phyloP scores from a whole-genome alignment of 2,888 invertebrate genomes.

The Gymnocheta viridis region DNA sequence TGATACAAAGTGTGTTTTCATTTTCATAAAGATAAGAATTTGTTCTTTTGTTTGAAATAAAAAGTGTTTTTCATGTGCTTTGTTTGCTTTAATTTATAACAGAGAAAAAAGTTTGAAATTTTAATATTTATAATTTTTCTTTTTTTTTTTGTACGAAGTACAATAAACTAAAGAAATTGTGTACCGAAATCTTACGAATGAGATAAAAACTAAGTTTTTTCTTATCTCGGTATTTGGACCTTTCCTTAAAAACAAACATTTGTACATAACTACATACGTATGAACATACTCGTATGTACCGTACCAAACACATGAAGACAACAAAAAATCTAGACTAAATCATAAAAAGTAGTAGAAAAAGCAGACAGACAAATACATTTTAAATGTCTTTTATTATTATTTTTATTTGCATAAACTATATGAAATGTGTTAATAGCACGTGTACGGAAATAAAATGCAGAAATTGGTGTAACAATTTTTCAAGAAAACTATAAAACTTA shows the following conservation, averaged over 20 bases:
- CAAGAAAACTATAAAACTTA: too few species aligned
- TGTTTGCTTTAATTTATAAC: conserved; percentile 44
- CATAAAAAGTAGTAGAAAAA: not conserved
- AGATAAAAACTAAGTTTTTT: conserved; percentile 16
- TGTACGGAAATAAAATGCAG: not conserved
- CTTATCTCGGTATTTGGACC: conserved; percentile 24
- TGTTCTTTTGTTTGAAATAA: not conserved
- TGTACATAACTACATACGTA: not conserved
- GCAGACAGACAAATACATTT: conserved; percentile 39
- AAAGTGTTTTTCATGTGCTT: conserved; percentile 5
- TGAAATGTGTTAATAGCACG: conserved; percentile 65
- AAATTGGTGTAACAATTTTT: too few species aligned
- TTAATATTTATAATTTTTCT: conserved; percentile 3
- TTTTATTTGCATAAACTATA: conserved; percentile 36
- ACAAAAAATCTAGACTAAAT: not conserved
- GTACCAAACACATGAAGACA: not conserved
- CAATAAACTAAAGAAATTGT: conserved; percentile 9
- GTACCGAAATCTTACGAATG: not conserved
- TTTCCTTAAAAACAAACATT: conserved; percentile 6
- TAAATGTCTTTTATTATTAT: conserved; percentile 6
- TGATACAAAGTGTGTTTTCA: conserved; percentile 1
- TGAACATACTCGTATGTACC: not conserved
- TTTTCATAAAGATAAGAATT: conserved; percentile 38
- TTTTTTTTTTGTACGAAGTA: not conserved
- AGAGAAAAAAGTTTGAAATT: not conserved